phyloP scores from a whole-genome alignment of 2,797 vertebrate genomes.

The Phalanger gymnotis region DNA sequence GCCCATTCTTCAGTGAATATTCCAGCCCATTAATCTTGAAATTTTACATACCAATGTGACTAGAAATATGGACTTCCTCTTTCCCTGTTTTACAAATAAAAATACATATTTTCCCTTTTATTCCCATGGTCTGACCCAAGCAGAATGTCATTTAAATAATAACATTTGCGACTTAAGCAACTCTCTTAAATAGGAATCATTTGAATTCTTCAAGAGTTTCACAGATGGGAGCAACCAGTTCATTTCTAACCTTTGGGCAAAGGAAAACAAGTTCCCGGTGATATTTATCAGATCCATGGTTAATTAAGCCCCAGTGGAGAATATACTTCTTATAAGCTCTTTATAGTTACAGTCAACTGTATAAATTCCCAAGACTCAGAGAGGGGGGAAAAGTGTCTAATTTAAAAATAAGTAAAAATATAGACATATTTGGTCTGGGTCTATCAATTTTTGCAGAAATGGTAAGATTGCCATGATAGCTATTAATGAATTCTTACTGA shows the following conservation, averaged over 20 bases:
- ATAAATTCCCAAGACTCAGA: conserved; percentile 81
- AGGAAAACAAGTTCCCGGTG: conserved; percentile 83
- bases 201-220: conserved; percentile 68
- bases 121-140: conserved; percentile 71
- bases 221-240: conserved; percentile 74
- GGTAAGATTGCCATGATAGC: conserved; percentile 58
- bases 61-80: background rate
- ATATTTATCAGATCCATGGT: conserved; percentile 85
- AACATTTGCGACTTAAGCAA: conserved; percentile 65
- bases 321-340: conserved; percentile 84
- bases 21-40: background rate
- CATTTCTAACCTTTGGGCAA: conserved; percentile 83
- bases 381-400: conserved; percentile 1
- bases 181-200: background rate
- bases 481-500: conserved; percentile 63
- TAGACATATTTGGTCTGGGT: conserved; percentile 77
- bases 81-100: background rate
- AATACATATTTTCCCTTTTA: background rate
- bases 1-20: background rate
- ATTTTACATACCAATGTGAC: background rate
- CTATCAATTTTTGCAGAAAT: conserved; percentile 71
- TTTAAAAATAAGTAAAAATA: conserved; percentile 26
- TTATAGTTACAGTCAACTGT: conserved; percentile 82
- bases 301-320: conserved; percentile 85
- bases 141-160: conserved; percentile 46